Evolutionary conservation across 2,797 vertebrate genomes (phyloP), one percentile per base, ranked within the genome.

Genomic region (Fundulus diaphanus): DNA sequence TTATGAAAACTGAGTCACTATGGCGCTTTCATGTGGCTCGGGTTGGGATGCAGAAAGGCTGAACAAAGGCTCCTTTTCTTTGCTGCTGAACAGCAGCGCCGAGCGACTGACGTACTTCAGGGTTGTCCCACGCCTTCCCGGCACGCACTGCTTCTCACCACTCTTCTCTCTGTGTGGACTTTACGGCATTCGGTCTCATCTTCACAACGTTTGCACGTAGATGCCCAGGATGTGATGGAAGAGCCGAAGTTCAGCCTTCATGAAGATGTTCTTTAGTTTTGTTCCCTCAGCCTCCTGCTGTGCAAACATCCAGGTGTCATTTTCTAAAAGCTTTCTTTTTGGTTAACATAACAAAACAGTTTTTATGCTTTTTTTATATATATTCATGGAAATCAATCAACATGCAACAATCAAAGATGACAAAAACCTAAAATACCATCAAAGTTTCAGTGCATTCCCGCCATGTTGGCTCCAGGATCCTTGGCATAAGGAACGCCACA

Each of bases 11-110:
- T 86, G 92, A 88, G 75, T 92, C 89, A 91, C 68, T 85, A 63
- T 48, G 48, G 27, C 20, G 69, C 81, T 83, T 88, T 91, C 56
- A 87, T 90, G 87, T 83, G 82, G 86, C 78, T 61, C 81, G 35
- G 61, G 42, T 72, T 52, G 72, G 49, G 54, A 80, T 46, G 56
- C 78, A 33, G 81, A 49, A 78, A 74, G 3, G 3, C 49, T 12
- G 46, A 87, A 92, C 92, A 94, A 93, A 90, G 86, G 12, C 0
- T 29, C 70, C 84, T 67, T 82, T 93, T 91, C 75, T 90, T 83
- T 73, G 35, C 49, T 35, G 24, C 5, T 59, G 56, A 35, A 74
- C 57, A 7, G 73, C 80, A 76, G 33, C 57, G 57, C 35, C 27
- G 76, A 67, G 51, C 70, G 70, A 68, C 52, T 92, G 88, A 94